Evolutionary conservation across 92 coral and sea anemone species (phyloP).

Genomic region (Zoanthus solanderi): DNA sequence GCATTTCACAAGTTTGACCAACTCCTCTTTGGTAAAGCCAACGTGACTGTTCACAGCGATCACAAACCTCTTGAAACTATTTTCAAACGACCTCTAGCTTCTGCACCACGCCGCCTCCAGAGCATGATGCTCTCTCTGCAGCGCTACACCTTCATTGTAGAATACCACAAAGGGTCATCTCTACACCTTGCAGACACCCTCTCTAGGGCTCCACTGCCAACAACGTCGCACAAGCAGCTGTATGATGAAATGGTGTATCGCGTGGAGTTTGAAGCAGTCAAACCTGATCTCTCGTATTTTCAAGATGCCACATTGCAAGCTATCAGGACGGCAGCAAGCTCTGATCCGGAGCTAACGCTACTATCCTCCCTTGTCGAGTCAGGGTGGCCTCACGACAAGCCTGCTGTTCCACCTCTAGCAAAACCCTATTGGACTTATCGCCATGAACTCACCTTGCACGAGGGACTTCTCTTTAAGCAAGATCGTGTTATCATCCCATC

Average conservation of each 20-base stretch:
- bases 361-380: conserved; percentile 3
- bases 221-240: conserved; percentile 55
- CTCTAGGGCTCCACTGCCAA: conserved; percentile 62
- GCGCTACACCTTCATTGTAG: conserved; percentile 70
- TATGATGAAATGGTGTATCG: conserved; percentile 58
- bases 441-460: conserved; percentile 60
- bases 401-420: conserved; percentile 50
- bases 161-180: conserved; percentile 70
- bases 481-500: conserved; percentile 68
- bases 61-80: conserved; percentile 64
- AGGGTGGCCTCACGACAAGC: conserved; percentile 52
- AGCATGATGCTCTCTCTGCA: conserved; percentile 73
- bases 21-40: conserved; percentile 64
- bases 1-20: conserved; percentile 73
- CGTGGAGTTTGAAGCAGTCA: conserved; percentile 45
- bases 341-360: conserved; percentile 61
- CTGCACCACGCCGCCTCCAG: conserved; percentile 74
- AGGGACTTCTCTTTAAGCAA: conserved; percentile 65
- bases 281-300: conserved; percentile 52
- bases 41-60: conserved; percentile 73
- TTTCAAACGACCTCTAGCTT: conserved; percentile 61
- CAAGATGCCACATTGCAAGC: conserved; percentile 65
- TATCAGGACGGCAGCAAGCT: conserved; percentile 54
- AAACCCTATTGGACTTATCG: conserved; percentile 65
- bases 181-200: conserved; percentile 61